These are phyloP conservation scores for Torymus tubicola DNA, from an alignment of 2,888 invertebrate species.

Conservation along the genomic window DNA sequence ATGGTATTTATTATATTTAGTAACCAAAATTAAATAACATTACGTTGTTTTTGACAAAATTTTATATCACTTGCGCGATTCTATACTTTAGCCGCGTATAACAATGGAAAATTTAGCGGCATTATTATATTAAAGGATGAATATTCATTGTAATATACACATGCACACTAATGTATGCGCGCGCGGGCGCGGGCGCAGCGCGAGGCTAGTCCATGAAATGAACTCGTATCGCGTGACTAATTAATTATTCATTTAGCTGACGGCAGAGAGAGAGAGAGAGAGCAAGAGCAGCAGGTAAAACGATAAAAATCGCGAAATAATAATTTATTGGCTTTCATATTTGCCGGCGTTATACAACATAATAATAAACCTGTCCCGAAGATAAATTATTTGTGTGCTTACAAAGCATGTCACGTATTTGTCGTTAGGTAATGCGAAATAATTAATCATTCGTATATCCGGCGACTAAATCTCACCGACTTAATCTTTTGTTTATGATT, in stretches of 20 bases:
- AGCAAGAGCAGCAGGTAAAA: neutral
- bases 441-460: neutral
- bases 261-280: too few species aligned
- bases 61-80: neutral
- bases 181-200: constrained; percentile 7
- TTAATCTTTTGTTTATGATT: neutral
- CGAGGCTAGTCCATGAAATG: constrained; percentile 47
- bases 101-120: constrained; percentile 28
- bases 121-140: constrained; percentile 33
- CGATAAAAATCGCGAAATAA: constrained; percentile 33
- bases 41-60: neutral
- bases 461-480: neutral
- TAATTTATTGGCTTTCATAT: constrained; percentile 36
- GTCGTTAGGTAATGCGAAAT: neutral
- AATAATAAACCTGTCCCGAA: constrained; percentile 27
- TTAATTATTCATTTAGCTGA: constrained; percentile 48
- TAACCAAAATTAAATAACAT: neutral
- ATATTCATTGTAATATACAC: constrained; percentile 42
- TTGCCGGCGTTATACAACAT: neutral
- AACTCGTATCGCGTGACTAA: constrained; percentile 38
- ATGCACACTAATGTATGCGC: constrained; percentile 22
- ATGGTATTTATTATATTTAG: too few species aligned
- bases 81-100: neutral
- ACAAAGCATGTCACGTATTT: neutral
- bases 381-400: constrained; percentile 17